Evolutionary conservation across 2,888 invertebrate species (phyloP).

Genomic region (Calameuta idolon): DNA sequence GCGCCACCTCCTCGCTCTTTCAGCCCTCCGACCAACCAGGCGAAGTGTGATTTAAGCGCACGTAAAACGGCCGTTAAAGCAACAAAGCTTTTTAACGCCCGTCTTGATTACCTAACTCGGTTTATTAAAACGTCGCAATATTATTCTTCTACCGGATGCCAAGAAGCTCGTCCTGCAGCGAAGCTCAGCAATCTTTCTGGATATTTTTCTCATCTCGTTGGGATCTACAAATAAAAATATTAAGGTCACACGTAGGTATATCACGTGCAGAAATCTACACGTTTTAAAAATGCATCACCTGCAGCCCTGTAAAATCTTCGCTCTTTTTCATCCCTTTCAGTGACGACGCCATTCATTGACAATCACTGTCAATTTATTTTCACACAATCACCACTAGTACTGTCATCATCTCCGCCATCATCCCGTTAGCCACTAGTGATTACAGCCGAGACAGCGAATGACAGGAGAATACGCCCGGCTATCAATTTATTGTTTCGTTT

Average conservation of each 20-base stretch:
- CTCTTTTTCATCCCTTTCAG: not conserved
- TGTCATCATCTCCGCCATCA: not conserved
- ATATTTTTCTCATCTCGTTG: too few species aligned
- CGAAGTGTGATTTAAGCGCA: slow-evolving; percentile 64
- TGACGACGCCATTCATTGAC: not conserved
- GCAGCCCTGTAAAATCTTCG: not conserved
- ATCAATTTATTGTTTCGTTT: not conserved
- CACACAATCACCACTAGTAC: not conserved
- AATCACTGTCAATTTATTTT: not conserved
- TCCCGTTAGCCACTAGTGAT: not conserved
- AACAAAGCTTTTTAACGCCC: slow-evolving; percentile 63
- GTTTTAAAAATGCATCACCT: not conserved
- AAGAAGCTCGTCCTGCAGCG: not conserved
- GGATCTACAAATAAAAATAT: not conserved
- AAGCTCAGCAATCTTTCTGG: not conserved
- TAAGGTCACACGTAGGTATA: not conserved
- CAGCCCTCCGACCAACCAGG: slow-evolving; percentile 31
- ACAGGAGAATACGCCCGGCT: not conserved
- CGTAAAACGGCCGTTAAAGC: slow-evolving; percentile 66
- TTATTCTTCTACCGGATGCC: slow-evolving; percentile 40
- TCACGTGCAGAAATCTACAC: not conserved
- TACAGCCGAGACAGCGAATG: not conserved
- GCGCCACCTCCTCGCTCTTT: slow-evolving; percentile 20
- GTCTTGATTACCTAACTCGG: slow-evolving; percentile 64
- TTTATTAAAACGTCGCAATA: slow-evolving; percentile 65